Conservation (phyloP, 2,888 invertebrate genomes). For the Synergus japonicus region DNA sequence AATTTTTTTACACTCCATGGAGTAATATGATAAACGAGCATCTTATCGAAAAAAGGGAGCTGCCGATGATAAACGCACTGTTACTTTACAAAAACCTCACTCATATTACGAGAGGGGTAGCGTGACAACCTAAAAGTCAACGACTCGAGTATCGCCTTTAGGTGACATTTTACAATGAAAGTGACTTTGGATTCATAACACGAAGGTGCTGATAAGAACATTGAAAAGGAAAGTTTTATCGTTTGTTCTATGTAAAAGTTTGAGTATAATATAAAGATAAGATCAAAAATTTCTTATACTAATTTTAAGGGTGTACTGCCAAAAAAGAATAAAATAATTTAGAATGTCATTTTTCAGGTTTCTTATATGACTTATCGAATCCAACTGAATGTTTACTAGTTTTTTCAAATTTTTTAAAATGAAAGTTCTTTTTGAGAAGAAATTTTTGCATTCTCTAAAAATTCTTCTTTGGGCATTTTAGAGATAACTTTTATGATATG, state of each 20-base stretch:
- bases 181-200: not conserved
- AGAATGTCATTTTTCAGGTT: not conserved
- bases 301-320: not conserved
- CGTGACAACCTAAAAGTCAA: not conserved
- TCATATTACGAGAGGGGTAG: not conserved
- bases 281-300: not conserved
- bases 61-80: not conserved
- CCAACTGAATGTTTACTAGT: no score
- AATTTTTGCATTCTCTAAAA: not conserved
- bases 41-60: not conserved
- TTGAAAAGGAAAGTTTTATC: not conserved
- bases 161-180: not conserved
- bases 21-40: not conserved
- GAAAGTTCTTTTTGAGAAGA: not conserved
- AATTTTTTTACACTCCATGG: not conserved
- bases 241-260: not conserved
- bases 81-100: not conserved
- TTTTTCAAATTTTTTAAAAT: no score
- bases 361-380: no score
- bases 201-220: not conserved
- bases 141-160: not conserved
- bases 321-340: not conserved
- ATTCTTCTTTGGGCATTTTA: not conserved
- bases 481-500: no score
- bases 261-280: not conserved